phyloP scores from a whole-genome alignment of 2,888 invertebrate species.

The Adelognathus sp. region DNA sequence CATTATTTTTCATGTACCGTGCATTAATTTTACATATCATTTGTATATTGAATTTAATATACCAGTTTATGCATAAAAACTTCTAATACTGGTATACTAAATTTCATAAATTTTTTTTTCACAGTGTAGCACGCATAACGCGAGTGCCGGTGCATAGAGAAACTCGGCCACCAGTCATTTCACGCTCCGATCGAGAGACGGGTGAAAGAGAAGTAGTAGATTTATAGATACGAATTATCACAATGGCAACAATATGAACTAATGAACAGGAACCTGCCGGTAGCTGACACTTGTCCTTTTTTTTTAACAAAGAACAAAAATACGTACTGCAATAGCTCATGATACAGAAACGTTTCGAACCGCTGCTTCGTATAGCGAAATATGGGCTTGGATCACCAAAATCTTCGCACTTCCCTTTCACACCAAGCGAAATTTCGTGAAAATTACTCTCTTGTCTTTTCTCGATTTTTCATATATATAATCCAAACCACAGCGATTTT shows the following conservation, averaged over 20 bases:
- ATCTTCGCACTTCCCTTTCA: background rate
- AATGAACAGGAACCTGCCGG: conserved; percentile 14
- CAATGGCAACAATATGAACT: conserved; percentile 58
- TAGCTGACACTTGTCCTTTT: conserved; percentile 2
- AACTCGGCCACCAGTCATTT: conserved; percentile 43
- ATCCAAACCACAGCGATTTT: too few species aligned
- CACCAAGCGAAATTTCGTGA: background rate
- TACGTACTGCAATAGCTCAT: background rate
- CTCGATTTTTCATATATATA: too few species aligned
- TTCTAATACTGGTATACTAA: too few species aligned
- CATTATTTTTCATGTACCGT: too few species aligned
- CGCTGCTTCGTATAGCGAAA: too few species aligned
- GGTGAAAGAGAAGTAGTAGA: conserved; percentile 46
- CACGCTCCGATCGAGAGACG: conserved; percentile 34
- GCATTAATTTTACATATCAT: too few species aligned
- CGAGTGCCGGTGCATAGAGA: conserved; percentile 13
- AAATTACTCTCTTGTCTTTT: too few species aligned
- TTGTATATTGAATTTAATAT: too few species aligned
- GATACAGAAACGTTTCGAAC: too few species aligned
- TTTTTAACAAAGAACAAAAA: background rate
- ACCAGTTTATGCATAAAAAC: too few species aligned
- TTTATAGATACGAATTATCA: conserved; percentile 47
- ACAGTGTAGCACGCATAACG: background rate
- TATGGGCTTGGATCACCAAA: too few species aligned
- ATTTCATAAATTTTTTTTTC: too few species aligned